Percentiles rank a stretch among this genome's conserved stretches.
phyloP scores from a whole-genome alignment of 2,888 invertebrate species.

The Philaethria dido region DNA sequence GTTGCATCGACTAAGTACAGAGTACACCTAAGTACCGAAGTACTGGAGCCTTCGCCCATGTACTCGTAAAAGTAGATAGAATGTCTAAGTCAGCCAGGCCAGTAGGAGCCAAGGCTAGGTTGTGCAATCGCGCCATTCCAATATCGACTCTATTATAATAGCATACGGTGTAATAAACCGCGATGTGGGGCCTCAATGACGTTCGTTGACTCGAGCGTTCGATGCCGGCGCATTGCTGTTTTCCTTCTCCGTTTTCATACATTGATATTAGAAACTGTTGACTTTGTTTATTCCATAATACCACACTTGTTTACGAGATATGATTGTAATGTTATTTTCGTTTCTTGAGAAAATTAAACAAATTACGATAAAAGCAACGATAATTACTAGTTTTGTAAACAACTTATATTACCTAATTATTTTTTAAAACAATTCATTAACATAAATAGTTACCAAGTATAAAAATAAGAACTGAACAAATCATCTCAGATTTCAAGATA shows the following conservation, averaged over 20 bases:
- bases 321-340: conserved; percentile 33
- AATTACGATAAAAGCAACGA: neutral
- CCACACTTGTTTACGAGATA: conserved; percentile 46
- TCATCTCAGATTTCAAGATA: conserved; percentile 1
- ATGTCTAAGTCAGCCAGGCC: conserved; percentile 84
- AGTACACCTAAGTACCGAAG: conserved; percentile 66
- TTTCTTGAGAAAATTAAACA: conserved; percentile 8
- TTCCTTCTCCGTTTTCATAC: conserved; percentile 83
- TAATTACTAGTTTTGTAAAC: neutral
- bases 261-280: conserved; percentile 81
- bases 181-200: conserved; percentile 70
- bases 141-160: conserved; percentile 55
- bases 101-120: conserved; percentile 83
- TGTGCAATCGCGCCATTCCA: conserved; percentile 53
- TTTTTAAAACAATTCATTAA: neutral
- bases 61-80: conserved; percentile 84
- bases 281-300: conserved; percentile 60
- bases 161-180: conserved; percentile 52
- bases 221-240: conserved; percentile 81
- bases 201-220: conserved; percentile 83
- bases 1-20: conserved; percentile 61
- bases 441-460: neutral
- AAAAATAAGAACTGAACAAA: neutral
- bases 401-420: neutral
- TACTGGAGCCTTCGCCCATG: conserved; percentile 76